phyloP scores from a whole-genome alignment of 1,140 invertebrate genomes.

The Eufriesea mexicana region DNA sequence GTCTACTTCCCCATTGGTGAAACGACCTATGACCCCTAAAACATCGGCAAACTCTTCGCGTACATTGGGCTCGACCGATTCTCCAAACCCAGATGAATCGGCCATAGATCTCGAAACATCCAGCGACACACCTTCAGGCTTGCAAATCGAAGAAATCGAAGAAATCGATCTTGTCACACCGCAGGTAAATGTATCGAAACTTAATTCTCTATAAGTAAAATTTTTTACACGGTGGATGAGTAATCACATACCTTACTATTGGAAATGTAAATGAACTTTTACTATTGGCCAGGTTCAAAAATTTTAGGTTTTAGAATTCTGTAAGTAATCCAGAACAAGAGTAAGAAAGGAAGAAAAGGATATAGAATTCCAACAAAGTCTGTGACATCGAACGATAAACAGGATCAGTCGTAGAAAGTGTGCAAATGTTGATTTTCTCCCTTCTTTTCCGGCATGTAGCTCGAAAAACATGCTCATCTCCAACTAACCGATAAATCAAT shows the following conservation, averaged over 20 bases:
- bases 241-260: too few species aligned
- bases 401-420: slow-evolving; percentile 6
- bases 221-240: too few species aligned
- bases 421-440: neutral
- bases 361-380: too few species aligned
- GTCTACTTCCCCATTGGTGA: neutral
- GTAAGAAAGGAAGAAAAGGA: too few species aligned
- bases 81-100: neutral
- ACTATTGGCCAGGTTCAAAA: too few species aligned
- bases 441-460: too few species aligned
- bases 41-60: neutral
- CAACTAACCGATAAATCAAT: slow-evolving; percentile 14
- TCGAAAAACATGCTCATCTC: neutral
- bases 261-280: too few species aligned
- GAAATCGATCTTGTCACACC: neutral
- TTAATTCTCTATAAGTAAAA: too few species aligned
- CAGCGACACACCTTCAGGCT: too few species aligned
- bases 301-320: too few species aligned
- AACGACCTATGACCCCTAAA: neutral
- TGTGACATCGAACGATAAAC: too few species aligned
- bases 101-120: neutral
- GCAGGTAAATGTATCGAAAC: neutral
- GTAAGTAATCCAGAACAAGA: too few species aligned
- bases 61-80: neutral
- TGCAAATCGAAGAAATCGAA: neutral